Percentiles rank a stretch among this genome's conserved stretches.
These are phyloP conservation scores for Psettodes erumei DNA, from an alignment of 2,113 vertebrate genomes.

Conservation along the genomic window DNA sequence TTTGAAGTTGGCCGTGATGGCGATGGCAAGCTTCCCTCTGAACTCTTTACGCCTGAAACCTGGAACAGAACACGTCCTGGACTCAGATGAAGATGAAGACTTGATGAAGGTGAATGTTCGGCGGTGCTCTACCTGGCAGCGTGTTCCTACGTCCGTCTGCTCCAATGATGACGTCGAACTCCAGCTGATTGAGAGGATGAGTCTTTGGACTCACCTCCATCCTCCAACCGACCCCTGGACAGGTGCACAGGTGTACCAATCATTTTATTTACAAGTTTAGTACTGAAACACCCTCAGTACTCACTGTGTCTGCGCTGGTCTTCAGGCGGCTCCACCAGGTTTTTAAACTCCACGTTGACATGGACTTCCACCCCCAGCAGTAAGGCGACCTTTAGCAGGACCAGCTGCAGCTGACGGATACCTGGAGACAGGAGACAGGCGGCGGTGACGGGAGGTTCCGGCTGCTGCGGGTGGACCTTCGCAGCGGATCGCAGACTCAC, in stretches of 20 bases:
- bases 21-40: conserved; percentile 94
- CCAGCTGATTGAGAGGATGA: conserved; percentile 89
- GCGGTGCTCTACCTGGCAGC: conserved; percentile 87
- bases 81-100: no score
- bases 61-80: no score
- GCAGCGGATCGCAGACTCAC: conserved; percentile 71
- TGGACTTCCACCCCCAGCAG: conserved; percentile 95
- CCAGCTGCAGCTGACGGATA: conserved; percentile 96
- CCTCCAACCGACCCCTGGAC: conserved; percentile 91
- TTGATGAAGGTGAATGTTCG: no score
- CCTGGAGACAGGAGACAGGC: conserved; percentile 76
- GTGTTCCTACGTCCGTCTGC: conserved; percentile 97
- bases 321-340: conserved; percentile 88
- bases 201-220: conserved; percentile 89
- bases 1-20: conserved; percentile 97
- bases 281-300: conserved; percentile 45
- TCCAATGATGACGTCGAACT: conserved; percentile 94
- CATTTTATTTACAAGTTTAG: no score
- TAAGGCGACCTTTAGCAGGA: conserved; percentile 94
- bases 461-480: not conserved
- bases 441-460: not conserved
- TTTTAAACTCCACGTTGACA: conserved; percentile 93
- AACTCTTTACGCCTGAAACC: conserved; percentile 95
- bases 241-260: not conserved
- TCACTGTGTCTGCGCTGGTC: conserved; percentile 89